Conservation (phyloP, 2,797 vertebrate genomes). For the Tapirus indicus region DNA sequence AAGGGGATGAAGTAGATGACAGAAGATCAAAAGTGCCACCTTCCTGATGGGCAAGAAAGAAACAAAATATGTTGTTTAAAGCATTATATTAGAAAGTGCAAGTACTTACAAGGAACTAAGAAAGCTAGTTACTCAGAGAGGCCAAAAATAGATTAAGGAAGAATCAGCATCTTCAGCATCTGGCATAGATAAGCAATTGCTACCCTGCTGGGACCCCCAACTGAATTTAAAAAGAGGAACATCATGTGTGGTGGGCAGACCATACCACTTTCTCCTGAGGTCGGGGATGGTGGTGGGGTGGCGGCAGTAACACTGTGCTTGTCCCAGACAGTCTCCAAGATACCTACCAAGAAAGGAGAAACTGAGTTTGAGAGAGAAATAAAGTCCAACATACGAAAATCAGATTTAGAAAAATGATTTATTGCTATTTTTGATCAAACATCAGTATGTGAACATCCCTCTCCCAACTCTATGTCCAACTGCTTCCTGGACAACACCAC, state of each 20-base stretch:
- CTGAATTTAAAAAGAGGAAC: background rate
- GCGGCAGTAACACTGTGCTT: slow-evolving; percentile 97
- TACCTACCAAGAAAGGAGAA: slow-evolving; percentile 89
- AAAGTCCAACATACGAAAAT: background rate
- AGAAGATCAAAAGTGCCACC: background rate
- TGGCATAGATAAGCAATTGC: background rate
- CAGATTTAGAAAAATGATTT: background rate
- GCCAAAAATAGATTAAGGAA: slow-evolving; percentile 16
- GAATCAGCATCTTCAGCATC: background rate
- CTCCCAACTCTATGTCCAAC: background rate
- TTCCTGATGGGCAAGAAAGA: slow-evolving; percentile 21
- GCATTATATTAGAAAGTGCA: background rate
- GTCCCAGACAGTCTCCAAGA: slow-evolving; percentile 98
- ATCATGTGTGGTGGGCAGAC: background rate
- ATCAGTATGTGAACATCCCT: background rate
- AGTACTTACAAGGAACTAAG: background rate
- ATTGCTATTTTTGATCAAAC: background rate
- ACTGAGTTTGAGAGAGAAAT: slow-evolving; percentile 44
- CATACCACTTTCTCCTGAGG: slow-evolving; percentile 96
- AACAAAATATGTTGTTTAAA: slow-evolving; percentile 28
- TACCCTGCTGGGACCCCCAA: background rate
- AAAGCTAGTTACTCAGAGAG: slow-evolving; percentile 2
- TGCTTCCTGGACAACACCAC: background rate
- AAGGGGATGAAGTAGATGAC: background rate
- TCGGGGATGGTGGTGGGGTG: slow-evolving; percentile 98